Evolutionary conservation across 2,113 vertebrate species (phyloP), one percentile per base, ranked within the genome.

Genomic region (Agapornis roseicollis): DNA sequence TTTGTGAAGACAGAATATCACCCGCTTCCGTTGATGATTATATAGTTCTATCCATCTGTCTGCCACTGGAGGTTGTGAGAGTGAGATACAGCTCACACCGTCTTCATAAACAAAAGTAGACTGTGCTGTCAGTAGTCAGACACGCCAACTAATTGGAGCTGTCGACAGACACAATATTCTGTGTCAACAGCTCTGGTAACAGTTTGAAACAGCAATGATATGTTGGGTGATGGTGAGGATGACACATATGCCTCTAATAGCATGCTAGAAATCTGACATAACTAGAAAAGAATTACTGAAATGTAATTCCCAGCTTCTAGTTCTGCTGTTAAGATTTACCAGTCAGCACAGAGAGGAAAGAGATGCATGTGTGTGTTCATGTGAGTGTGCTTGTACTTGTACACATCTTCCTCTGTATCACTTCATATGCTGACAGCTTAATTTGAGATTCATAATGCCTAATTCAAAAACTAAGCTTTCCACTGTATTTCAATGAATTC

Each of bases 161-260:
- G 98, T 98, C 98, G 97, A 98, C 98, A 98, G 98, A 98, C 97
- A 98, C 98, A 98, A 98, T 98, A 98, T 98, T 98, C 98, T 98
- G 97, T 98, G 98, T 98, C 98, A 98, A 98, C 98, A 98, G 97
- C 97, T 97, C 98, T 97, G 95, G 98, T 98, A 98, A 98, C 98
- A 98, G 98, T 98, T 98, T 98, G 98, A 98, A 98, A 97, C 96
- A 98, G 98, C 98, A 98, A 98, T 98, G 98, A 98, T 98, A 98
- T 97, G 98, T 98, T 98, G 98, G 98, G 96, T 98, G 98, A 98
- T 98, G 98, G 97, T 98, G 95, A 97, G 96, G 97, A 97, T 98
- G 98, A 98, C 97, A 98, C 98, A 98, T 97, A 95, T 97, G 98
- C 98, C 97, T 97, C 97, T 98, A 98, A 98, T 97, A 98, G 96